A percentile compares a stretch with the other conserved stretches of the same genome.
Evolutionary conservation across 2,797 vertebrate genomes (phyloP).

Genomic region (Tragelaphus eurycerus): DNA sequence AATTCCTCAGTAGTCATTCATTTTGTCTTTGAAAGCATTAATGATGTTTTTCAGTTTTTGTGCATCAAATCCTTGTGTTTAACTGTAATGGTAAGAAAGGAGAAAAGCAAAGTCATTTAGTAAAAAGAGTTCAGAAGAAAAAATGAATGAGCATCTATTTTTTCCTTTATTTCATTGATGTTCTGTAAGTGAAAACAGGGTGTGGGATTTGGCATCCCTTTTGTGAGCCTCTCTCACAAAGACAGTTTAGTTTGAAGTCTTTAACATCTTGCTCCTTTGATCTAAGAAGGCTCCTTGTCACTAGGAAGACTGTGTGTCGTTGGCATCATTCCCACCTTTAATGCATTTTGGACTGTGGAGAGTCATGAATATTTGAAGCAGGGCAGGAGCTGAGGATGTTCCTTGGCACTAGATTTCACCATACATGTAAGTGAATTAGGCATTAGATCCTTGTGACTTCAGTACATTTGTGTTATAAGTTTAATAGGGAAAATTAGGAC

Average conservation of each 20-base stretch:
- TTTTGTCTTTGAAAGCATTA: conserved; percentile 40
- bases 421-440: conserved; percentile 78
- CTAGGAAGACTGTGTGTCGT: conserved; percentile 72
- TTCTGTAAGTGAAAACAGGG: conserved; percentile 43
- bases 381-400: conserved; percentile 69
- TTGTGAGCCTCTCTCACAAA: conserved; percentile 77
- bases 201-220: conserved; percentile 75
- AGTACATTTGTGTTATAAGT: conserved; percentile 38
- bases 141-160: conserved; percentile 49
- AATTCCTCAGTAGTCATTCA: conserved; percentile 40
- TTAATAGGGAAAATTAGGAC: conserved; percentile 56
- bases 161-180: conserved; percentile 43
- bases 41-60: not conserved
- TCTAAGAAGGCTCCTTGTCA: conserved; percentile 79
- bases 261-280: conserved; percentile 80
- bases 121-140: conserved; percentile 50
- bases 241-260: conserved; percentile 77
- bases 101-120: conserved; percentile 41
- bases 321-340: conserved; percentile 83
- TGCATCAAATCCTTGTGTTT: not conserved
- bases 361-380: conserved; percentile 84
- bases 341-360: conserved; percentile 80
- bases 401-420: conserved; percentile 73
- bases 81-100: conserved; percentile 42
- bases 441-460: conserved; percentile 76